Conservation (phyloP, 2,888 invertebrate species). For the Drosophila lutescens region DNA sequence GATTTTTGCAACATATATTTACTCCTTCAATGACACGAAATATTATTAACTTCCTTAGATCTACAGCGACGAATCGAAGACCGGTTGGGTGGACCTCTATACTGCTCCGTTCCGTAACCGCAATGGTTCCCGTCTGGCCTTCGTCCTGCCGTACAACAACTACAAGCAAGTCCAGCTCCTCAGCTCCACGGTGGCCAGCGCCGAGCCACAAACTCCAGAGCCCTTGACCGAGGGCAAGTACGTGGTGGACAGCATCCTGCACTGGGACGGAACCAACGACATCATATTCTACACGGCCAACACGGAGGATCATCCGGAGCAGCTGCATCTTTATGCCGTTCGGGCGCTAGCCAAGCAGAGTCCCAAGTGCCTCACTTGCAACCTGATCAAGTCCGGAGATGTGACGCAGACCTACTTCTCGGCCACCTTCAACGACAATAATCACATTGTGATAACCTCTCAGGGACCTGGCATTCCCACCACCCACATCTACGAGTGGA, state of each 20-base stretch:
- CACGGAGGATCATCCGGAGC: constrained; percentile 89
- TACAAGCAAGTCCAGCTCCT: constrained; percentile 89
- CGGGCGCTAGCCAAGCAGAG: constrained; percentile 84
- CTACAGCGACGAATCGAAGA: constrained; percentile 78
- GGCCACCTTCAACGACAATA: constrained; percentile 89
- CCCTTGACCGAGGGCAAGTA: constrained; percentile 87
- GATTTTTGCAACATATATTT: no score
- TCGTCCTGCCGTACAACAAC: constrained; percentile 89
- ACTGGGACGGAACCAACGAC: constrained; percentile 89
- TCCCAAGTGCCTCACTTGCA: constrained; percentile 91
- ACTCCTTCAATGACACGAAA: no score
- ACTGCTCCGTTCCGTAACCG: constrained; percentile 89
- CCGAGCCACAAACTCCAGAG: constrained; percentile 64
- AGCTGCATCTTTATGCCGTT: constrained; percentile 92
- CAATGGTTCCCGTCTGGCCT: constrained; percentile 88
- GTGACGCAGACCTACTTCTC: constrained; percentile 82
- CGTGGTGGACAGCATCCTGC: constrained; percentile 90
- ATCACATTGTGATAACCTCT: constrained; percentile 90
- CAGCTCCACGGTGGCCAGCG: constrained; percentile 74
- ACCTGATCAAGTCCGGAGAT: constrained; percentile 77
- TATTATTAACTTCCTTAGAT: constrained; percentile 48
- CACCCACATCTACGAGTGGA: constrained; percentile 86
- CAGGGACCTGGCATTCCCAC: constrained; percentile 94
- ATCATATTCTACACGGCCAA: constrained; percentile 94
- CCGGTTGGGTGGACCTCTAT: constrained; percentile 93